Percentiles rank a stretch among this genome's conserved stretches.
Conservation (phyloP, 1,140 invertebrate species). For the Euborellia annulipes region DNA sequence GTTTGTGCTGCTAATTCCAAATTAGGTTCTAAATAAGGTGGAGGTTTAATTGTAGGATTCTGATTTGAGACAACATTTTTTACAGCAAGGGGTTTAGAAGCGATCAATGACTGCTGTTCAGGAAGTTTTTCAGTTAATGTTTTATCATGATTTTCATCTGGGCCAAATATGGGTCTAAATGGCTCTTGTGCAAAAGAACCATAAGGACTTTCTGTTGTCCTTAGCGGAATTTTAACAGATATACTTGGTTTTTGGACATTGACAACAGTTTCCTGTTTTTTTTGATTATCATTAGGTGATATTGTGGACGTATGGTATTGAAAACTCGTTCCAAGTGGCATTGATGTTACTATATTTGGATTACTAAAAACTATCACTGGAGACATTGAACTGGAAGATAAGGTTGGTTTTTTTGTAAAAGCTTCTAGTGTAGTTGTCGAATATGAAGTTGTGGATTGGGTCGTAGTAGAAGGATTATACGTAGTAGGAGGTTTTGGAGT, state of each 20-base stretch:
- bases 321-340: constrained; percentile 12
- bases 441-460: constrained; percentile 1
- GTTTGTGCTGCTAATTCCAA: constrained; percentile 5
- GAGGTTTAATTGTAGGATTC: constrained; percentile 10
- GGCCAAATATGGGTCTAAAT: constrained; percentile 22
- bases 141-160: constrained; percentile 5
- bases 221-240: constrained; percentile 1
- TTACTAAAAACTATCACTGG: neutral
- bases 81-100: neutral
- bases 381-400: neutral
- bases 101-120: neutral
- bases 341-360: constrained; percentile 12
- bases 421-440: constrained; percentile 1
- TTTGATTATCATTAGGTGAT: neutral
- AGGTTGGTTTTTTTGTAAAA: constrained; percentile 4
- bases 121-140: neutral
- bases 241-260: constrained; percentile 3
- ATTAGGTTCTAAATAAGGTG: constrained; percentile 13
- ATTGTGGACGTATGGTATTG: constrained; percentile 7
- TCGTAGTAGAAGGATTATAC: no score
- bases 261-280: neutral
- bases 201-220: constrained; percentile 26
- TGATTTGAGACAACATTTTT: constrained; percentile 3
- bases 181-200: constrained; percentile 18
- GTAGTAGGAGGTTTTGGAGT: constrained; percentile 4